Conservation (phyloP, 1,140 invertebrate species). For the Trachymyrmex septentrionalis region DNA sequence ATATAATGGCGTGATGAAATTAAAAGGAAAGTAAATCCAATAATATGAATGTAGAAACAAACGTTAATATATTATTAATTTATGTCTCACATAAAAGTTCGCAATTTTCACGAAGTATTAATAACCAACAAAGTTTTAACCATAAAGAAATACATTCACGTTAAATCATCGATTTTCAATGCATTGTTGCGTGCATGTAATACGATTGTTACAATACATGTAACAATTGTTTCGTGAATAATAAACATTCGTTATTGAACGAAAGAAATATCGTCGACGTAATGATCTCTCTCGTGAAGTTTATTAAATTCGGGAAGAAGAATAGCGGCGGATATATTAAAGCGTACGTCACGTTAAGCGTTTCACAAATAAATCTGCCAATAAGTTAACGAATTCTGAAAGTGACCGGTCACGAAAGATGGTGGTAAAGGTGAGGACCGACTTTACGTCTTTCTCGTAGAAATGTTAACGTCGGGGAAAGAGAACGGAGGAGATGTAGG, state of each 20-base stretch:
- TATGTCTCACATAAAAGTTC: background rate
- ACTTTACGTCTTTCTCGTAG: constrained; percentile 9
- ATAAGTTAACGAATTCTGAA: constrained; percentile 14
- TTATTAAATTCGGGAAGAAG: constrained; percentile 50
- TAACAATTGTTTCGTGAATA: constrained; percentile 19
- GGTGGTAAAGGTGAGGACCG: background rate
- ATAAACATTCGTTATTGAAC: constrained; percentile 4
- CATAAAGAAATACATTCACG: background rate
- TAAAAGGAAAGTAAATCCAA: background rate
- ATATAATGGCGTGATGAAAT: background rate
- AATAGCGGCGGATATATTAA: constrained; percentile 52
- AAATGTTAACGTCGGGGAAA: background rate
- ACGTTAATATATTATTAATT: constrained; percentile 8
- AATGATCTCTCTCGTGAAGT: constrained; percentile 18
- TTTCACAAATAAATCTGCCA: constrained; percentile 39
- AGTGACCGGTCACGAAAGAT: background rate
- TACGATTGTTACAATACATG: background rate
- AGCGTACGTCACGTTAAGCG: constrained; percentile 20
- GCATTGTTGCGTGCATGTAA: background rate
- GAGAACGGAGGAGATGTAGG: background rate
- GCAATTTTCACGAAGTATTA: background rate
- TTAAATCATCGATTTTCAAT: constrained; percentile 9
- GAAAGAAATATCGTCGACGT: constrained; percentile 38
- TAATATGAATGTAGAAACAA: background rate
- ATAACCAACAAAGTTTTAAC: background rate